Evolutionary conservation across 2,797 vertebrate genomes (phyloP).

Genomic region (Knipowitschia caucasica): DNA sequence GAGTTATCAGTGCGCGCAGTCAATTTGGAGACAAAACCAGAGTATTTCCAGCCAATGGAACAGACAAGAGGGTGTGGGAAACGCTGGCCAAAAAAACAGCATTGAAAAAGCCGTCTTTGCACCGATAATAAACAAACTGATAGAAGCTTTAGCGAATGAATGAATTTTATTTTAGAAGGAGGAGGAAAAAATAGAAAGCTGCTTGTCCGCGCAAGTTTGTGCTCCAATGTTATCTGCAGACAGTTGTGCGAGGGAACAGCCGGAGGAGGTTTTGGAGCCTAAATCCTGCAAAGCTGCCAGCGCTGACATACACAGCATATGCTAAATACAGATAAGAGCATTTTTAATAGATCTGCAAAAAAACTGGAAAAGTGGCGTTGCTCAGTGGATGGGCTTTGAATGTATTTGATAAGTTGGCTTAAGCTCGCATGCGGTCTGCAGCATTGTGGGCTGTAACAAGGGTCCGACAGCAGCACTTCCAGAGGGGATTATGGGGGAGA

Average conservation of each 20-base stretch:
- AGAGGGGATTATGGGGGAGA: slow-evolving; percentile 77
- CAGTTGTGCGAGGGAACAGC: slow-evolving; percentile 78
- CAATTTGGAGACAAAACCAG: slow-evolving; percentile 24
- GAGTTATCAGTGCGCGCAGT: slow-evolving; percentile 17
- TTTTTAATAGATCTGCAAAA: slow-evolving; percentile 80
- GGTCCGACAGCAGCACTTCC: slow-evolving; percentile 76
- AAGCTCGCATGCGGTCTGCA: slow-evolving; percentile 79
- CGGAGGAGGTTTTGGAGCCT: slow-evolving; percentile 78
- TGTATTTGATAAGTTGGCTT: slow-evolving; percentile 84
- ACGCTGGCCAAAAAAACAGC: slow-evolving; percentile 33
- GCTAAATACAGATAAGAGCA: slow-evolving; percentile 86
- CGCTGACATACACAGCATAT: slow-evolving; percentile 79
- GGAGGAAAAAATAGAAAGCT: slow-evolving; percentile 30
- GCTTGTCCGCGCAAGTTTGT: slow-evolving; percentile 76
- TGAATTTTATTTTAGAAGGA: slow-evolving; percentile 69
- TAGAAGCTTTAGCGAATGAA: slow-evolving; percentile 62
- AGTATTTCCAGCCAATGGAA: slow-evolving; percentile 19
- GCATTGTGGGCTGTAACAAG: slow-evolving; percentile 79
- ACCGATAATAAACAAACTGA: slow-evolving; percentile 65
- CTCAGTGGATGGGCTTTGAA: slow-evolving; percentile 83
- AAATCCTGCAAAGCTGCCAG: slow-evolving; percentile 81
- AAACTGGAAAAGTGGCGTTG: slow-evolving; percentile 44
- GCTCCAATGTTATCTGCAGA: slow-evolving; percentile 77
- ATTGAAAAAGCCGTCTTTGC: slow-evolving; percentile 51
- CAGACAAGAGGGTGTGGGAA: slow-evolving; percentile 18